phyloP scores from a whole-genome alignment of 2,113 vertebrate species.

The Pseudopodoces humilis region DNA sequence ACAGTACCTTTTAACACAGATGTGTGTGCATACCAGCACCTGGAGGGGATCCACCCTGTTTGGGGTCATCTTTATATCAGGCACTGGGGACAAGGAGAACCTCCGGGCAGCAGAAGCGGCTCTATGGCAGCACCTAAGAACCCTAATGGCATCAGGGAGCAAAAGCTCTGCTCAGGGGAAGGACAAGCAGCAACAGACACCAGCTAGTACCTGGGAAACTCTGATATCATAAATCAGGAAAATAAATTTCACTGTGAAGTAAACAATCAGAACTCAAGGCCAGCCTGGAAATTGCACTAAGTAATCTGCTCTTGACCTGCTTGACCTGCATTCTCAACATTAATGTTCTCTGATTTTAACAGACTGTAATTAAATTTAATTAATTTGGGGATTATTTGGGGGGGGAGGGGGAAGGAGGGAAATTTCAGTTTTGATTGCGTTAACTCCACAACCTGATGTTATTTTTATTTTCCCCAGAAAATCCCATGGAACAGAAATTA shows the following conservation, averaged over 20 bases:
- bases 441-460: accelerated
- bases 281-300: not conserved
- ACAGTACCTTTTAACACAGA: not conserved
- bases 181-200: not conserved
- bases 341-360: not conserved
- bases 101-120: not conserved
- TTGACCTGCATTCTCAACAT: not conserved
- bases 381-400: not conserved
- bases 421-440: not conserved
- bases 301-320: not conserved
- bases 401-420: not conserved
- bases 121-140: not conserved
- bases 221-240: not conserved
- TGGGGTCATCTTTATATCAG: not conserved
- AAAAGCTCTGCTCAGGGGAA: not conserved
- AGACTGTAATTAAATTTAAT: not conserved
- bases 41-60: not conserved
- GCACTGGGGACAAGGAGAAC: not conserved
- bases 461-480: not conserved
- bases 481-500: not conserved
- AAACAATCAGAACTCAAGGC: not conserved
- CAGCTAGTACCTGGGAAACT: not conserved
- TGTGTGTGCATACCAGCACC: accelerated
- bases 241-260: not conserved
- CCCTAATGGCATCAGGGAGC: not conserved